Evolutionary conservation across 2,888 invertebrate genomes (phyloP), one percentile per base, ranked within the genome.

Genomic region (Epiblema foenella): DNA sequence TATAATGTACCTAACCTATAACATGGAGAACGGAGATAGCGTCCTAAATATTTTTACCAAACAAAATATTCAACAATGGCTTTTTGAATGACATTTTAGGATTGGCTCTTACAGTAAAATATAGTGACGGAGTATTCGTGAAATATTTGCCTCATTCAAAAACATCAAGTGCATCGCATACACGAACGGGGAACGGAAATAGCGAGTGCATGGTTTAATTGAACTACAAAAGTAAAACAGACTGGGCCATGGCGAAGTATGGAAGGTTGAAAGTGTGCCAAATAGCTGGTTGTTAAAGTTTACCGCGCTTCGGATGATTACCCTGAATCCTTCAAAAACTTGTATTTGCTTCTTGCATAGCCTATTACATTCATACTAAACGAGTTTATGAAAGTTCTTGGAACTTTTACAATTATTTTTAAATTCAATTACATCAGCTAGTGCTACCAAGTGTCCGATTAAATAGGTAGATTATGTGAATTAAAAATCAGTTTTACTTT

Each of bases 251-350:
- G 76, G 80, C 80, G 80, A 75, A 76, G 77, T 79, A 73, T 73
- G 72, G 71, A 76, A 84, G 82, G 85, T 87, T 85, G 84, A 87
- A 86, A 85, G 81, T 86, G 81, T 85, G 86, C 87, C 89, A 88
- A 88, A 87, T 86, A 81, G 80, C 78, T 82, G 81, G 80, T 79
- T 83, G 81, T 84, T 82, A 81, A 85, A 86, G 78, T 85, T 84
- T 82, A 83, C 80, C 80, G 77, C 78, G 77, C 78, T 77, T 76
- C 78, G 77, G 77, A 79, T 84, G 79, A 83, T 85, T 83, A 84
- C 80, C 79, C 77, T 75, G 77, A 72, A 75, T 77, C 74, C 75
- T 71, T 70, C 71, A 75, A 76, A 78, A 80, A 79, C 68, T 78
- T 79, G 76, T 66, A 59, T 59, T 29, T 49, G 24, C 51, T 68